These are phyloP conservation scores for Mirza zaza DNA, from an alignment of 2,113 vertebrate species.

Conservation along the genomic window DNA sequence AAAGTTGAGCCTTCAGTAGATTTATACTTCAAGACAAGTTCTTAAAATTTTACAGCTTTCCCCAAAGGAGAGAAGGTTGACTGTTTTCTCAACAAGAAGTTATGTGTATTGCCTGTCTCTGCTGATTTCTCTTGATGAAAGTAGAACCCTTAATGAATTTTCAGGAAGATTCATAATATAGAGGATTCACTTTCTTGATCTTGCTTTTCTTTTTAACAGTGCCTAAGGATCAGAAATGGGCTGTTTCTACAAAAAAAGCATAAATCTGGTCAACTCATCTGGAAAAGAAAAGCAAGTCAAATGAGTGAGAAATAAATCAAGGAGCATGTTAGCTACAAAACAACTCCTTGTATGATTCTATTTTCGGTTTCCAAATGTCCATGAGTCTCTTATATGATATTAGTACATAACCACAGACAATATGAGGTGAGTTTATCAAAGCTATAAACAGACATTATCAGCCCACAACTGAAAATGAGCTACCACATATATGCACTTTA, in stretches of 20 bases:
- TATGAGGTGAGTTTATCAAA: not conserved
- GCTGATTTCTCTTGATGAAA: slow-evolving; percentile 54
- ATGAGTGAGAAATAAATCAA: slow-evolving; percentile 50
- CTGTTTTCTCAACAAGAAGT: slow-evolving; percentile 52
- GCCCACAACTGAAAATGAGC: not conserved
- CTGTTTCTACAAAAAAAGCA: not conserved
- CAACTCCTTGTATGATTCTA: not conserved
- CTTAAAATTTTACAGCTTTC: slow-evolving; percentile 48
- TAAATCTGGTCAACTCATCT: slow-evolving; percentile 51
- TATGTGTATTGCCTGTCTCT: not conserved
- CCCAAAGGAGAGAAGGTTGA: slow-evolving; percentile 22
- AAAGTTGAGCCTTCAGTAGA: slow-evolving; percentile 9
- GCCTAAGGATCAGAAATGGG: not conserved
- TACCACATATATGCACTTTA: not conserved
- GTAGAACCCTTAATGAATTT: slow-evolving; percentile 51
- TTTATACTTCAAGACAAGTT: slow-evolving; percentile 45
- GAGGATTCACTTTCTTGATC: not conserved
- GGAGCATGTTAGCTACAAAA: slow-evolving; percentile 15
- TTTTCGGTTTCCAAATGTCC: not conserved
- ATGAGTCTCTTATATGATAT: not conserved
- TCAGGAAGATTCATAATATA: slow-evolving; percentile 50
- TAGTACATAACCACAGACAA: not conserved
- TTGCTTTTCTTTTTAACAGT: slow-evolving; percentile 13
- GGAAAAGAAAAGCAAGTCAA: slow-evolving; percentile 56
- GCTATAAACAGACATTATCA: not conserved